Evolutionary conservation across 2,113 vertebrate genomes (phyloP), one percentile per base, ranked within the genome.

Genomic region (Callipepla squamata): DNA sequence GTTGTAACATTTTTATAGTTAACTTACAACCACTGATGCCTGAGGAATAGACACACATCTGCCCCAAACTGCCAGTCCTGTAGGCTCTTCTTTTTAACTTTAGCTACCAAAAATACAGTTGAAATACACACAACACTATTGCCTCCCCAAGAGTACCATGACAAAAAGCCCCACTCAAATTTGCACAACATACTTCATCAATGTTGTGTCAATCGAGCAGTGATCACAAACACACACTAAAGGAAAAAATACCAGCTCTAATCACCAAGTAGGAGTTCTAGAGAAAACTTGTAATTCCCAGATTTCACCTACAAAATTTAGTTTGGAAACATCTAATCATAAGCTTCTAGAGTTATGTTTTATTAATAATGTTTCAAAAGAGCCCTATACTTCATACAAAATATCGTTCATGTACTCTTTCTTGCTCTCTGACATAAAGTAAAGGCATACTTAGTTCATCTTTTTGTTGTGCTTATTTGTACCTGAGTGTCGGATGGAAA

Each of bases 41-140:
- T 92, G 94, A 97, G 96, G 96, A 97, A 96, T 83, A 95, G 93
- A 94, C 65, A 93, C 96, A 97, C 96, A 98, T 97, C 97, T 97
- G 97, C 94, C 96, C 76, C 23, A 92, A 95, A 97, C 83, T 97
- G 96, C 95, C 96, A 97, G 96, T 86, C 92, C 96, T 96, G 85
- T 89, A 90, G 94, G 91, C 93, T 97, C 90, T 96, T 79, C 94
- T 92, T 97, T 97, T 97, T 94, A 96, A 92, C 83, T 92, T 93
- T 30, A 80, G 87, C 84, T 83, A 93, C 84, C 90, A 91, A 94
- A 97, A 96, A 95, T 82, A 83, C 66, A 94, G 84, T 76, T 2
- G 2, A 93, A 83, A 87, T 26, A 92, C 18, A 62, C 58, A 48
- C 72, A 93, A 96, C 83, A 57, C 51, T 32, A 42, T 28, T n/a